Evolutionary conservation across 2,888 invertebrate species (phyloP).

Genomic region (Ochropleura plecta): DNA sequence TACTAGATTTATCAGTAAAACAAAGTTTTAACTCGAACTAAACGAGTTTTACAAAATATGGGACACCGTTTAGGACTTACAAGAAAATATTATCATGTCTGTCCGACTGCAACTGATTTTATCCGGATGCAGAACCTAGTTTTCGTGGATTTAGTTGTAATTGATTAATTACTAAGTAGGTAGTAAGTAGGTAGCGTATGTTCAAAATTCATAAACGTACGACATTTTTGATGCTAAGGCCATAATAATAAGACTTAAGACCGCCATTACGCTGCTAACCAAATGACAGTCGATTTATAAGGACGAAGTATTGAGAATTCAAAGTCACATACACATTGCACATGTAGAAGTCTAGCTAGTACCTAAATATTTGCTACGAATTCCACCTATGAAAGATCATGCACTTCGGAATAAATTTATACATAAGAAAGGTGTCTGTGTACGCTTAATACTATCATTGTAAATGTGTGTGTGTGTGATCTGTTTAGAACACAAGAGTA

Average conservation of each 20-base stretch:
- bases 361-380: background rate
- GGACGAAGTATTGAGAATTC: background rate
- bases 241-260: background rate
- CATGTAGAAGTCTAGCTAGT: too few relatives aligned
- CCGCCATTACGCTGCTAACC: background rate
- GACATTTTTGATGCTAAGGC: background rate
- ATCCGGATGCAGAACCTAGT: background rate
- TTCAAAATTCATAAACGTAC: background rate
- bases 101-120: background rate
- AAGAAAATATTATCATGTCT: conserved; percentile 15
- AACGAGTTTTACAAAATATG: conserved; percentile 9
- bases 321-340: too few relatives aligned
- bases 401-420: background rate
- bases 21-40: conserved; percentile 22
- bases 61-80: background rate
- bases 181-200: too few relatives aligned
- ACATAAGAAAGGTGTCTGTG: background rate
- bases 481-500: background rate
- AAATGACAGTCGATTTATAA: background rate
- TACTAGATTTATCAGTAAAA: conserved; percentile 26
- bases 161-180: background rate
- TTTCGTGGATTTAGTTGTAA: background rate
- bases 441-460: background rate
- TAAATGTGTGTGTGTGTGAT: background rate
- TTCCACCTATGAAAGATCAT: background rate